A percentile compares a stretch with the other conserved stretches of the same genome.
phyloP scores from a whole-genome alignment of 1,140 invertebrate species.

The Sesamia nonagrioides region DNA sequence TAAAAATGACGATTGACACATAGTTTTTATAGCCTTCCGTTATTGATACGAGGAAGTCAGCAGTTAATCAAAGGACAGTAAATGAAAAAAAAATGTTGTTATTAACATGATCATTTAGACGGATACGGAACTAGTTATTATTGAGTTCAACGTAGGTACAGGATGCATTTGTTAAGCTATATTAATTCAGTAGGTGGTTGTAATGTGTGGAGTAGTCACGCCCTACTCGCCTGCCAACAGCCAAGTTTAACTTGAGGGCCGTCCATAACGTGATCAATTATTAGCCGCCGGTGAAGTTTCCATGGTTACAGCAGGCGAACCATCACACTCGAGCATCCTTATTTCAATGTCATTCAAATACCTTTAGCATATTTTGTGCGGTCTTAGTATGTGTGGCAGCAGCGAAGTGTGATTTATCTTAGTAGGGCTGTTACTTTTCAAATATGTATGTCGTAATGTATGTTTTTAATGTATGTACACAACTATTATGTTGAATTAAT shows the following conservation, averaged over 20 bases:
- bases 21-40: slow-evolving; percentile 29
- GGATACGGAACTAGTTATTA: slow-evolving; percentile 52
- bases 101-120: slow-evolving; percentile 31
- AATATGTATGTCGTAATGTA: too few relatives aligned
- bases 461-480: too few relatives aligned
- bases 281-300: neutral
- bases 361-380: too few relatives aligned
- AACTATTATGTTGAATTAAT: too few relatives aligned
- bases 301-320: neutral
- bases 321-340: neutral
- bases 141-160: slow-evolving; percentile 47
- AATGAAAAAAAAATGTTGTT: slow-evolving; percentile 41
- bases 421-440: too few relatives aligned
- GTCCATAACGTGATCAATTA: neutral
- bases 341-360: slow-evolving; percentile 16
- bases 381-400: too few relatives aligned
- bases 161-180: slow-evolving; percentile 48
- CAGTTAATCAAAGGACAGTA: slow-evolving; percentile 22
- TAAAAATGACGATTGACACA: slow-evolving; percentile 6
- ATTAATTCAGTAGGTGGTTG: slow-evolving; percentile 51
- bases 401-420: too few relatives aligned
- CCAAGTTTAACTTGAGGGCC: neutral
- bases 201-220: slow-evolving; percentile 45
- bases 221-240: slow-evolving; percentile 5
- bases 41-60: slow-evolving; percentile 49